Conservation (phyloP, 2,888 invertebrate species). For the Morpho helenor region DNA sequence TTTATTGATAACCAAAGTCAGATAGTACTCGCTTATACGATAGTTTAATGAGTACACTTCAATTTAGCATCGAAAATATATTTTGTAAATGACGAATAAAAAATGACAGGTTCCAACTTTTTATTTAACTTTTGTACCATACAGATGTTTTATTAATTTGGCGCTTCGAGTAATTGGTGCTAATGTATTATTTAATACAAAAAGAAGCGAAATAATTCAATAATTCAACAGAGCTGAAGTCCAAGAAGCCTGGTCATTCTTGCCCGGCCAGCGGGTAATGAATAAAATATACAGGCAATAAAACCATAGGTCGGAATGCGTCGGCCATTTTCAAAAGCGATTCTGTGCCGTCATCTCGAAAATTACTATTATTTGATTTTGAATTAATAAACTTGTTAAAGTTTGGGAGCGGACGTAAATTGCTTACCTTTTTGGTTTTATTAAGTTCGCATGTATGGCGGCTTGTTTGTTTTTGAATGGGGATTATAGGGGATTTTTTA, state of each 20-base stretch:
- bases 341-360: conserved; percentile 69
- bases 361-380: conserved; percentile 76
- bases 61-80: no score
- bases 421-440: conserved; percentile 69
- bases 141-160: conserved; percentile 3
- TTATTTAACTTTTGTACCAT: not conserved
- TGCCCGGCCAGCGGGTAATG: conserved; percentile 45
- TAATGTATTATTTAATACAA: conserved; percentile 16
- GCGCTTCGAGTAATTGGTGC: conserved; percentile 10
- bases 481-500: conserved; percentile 61
- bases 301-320: conserved; percentile 66
- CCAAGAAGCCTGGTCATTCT: conserved; percentile 26
- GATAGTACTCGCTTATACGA: no score
- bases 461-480: conserved; percentile 70
- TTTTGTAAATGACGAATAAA: no score
- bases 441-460: conserved; percentile 66
- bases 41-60: no score
- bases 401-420: conserved; percentile 73
- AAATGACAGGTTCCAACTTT: not conserved
- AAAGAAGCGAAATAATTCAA: conserved; percentile 25
- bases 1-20: no score
- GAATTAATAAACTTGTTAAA: conserved; percentile 79
- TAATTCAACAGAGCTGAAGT: conserved; percentile 25
- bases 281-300: conserved; percentile 65
- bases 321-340: conserved; percentile 68